Base-by-base conservation (phyloP, 2,888 invertebrate species). In the Cheilosia scutellata region DNA sequence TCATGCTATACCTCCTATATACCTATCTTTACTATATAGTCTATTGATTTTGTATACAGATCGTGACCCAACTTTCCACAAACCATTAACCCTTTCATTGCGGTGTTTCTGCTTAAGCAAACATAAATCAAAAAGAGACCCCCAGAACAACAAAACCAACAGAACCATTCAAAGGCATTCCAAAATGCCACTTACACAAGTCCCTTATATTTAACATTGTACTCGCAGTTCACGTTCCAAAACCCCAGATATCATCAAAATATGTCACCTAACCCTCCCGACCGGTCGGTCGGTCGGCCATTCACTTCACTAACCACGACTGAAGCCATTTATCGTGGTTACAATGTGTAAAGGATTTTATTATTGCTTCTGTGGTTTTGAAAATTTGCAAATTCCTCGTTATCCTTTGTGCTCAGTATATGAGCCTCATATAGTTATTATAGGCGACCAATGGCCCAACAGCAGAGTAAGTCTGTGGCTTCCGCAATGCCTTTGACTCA, bases 341-440 rank as follows among this genome's bases (percentile, higher is more conserved):
- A 63, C 68, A 84, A 79, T 84, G 68, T 84, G 83, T 71, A 84
- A 84, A 75, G 80, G 80, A 84, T 84, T 80, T 80, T 76, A 84
- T 84, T 84, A 80, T 84, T 84, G 80, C 75, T 76, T 55, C 53
- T 84, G 84, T 55, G 84, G 84, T 76, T 84, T 84, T 83, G 33
- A 27, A 83, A 83, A 74, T 78, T 78, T 78, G 62, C 66, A 83
- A 83, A 84, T 65, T 79, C 57, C 68, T 74, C 57, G 65, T 57
- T 57, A 55, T 37, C 63, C 44, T 40, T 9, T 60, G 27, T 47
- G 72, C 13, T 29, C 2, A 13, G 33, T 13, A 25, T 11, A 40
- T 27, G 27, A 6, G 68, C 27, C 20, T 20, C 20, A 20, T 20
- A 4, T 42, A 66, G 60, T 44, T 60, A 78, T 82, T 82, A 76